Percentiles rank a stretch among this genome's conserved stretches.
phyloP scores from a whole-genome alignment of 2,797 vertebrate species.

The Adrianichthys oophorus region DNA sequence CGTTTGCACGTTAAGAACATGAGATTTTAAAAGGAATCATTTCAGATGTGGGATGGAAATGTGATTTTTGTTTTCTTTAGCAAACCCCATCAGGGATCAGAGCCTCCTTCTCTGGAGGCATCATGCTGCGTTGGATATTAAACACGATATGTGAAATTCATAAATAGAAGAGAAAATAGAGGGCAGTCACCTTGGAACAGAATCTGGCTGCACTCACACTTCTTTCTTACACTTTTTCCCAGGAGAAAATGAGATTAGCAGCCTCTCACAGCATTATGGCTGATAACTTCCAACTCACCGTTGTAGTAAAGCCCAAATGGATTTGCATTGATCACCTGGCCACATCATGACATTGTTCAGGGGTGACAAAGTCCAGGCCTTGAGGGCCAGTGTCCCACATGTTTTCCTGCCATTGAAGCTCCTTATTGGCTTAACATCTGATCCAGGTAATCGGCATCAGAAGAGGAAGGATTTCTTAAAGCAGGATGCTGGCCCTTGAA shows the following conservation, averaged over 20 bases:
- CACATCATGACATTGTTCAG: too few species aligned
- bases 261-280: slow-evolving; percentile 3
- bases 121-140: slow-evolving; percentile 38
- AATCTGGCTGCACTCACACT: slow-evolving; percentile 30
- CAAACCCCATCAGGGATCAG: slow-evolving; percentile 15
- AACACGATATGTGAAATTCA: slow-evolving; percentile 48
- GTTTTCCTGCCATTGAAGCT: too few species aligned
- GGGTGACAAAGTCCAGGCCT: too few species aligned
- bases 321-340: too few species aligned
- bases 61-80: slow-evolving; percentile 24
- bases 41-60: slow-evolving; percentile 15
- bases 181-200: slow-evolving; percentile 33
- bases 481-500: too few species aligned
- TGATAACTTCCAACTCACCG: not conserved
- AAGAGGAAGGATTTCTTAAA: too few species aligned
- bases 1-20: slow-evolving; percentile 39
- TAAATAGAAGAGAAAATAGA: slow-evolving; percentile 42
- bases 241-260: slow-evolving; percentile 36
- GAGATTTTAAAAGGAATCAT: slow-evolving; percentile 27
- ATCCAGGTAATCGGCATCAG: too few species aligned
- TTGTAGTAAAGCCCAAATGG: too few species aligned
- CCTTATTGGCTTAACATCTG: too few species aligned
- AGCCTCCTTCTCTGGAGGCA: slow-evolving; percentile 22
- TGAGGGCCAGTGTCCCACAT: too few species aligned
- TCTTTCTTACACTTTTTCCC: slow-evolving; percentile 10